Percentiles rank a stretch among this genome's conserved stretches.
Conservation (phyloP, 2,888 invertebrate genomes). For the Sipunculus nudus region DNA sequence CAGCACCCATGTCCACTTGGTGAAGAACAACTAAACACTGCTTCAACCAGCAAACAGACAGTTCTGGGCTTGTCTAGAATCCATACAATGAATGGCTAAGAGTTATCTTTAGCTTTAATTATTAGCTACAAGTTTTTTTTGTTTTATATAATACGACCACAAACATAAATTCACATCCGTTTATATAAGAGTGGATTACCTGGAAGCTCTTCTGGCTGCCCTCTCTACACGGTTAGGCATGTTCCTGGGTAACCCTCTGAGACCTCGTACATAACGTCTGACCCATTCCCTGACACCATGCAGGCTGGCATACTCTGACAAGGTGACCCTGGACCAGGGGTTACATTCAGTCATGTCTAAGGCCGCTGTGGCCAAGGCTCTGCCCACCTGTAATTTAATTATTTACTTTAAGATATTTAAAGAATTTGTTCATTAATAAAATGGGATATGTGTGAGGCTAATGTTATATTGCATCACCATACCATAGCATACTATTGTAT, state of each 20-base stretch:
- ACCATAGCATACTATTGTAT: too few species aligned
- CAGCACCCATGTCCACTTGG: too few species aligned
- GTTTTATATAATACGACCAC: too few species aligned
- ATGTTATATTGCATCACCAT: too few species aligned
- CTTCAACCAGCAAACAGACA: too few species aligned
- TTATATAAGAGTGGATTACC: conserved; percentile 3
- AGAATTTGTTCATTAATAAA: background rate
- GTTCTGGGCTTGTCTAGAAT: too few species aligned
- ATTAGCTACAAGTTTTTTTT: too few species aligned
- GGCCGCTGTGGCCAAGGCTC: conserved; percentile 83
- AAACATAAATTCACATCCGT: too few species aligned
- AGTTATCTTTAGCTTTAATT: too few species aligned
- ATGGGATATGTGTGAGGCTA: too few species aligned
- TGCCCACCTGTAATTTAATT: conserved; percentile 75
- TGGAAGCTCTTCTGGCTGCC: conserved; percentile 4
- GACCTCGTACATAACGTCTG: conserved; percentile 51
- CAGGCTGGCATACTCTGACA: conserved; percentile 72
- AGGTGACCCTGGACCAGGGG: conserved; percentile 82
- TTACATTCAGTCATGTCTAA: conserved; percentile 83
- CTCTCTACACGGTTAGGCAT: conserved; percentile 4
- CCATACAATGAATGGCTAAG: too few species aligned
- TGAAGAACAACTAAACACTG: too few species aligned
- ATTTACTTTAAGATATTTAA: background rate
- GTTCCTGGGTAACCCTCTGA: conserved; percentile 44
- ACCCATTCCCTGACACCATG: conserved; percentile 59